Conservation (phyloP, 2,113 vertebrate species). For the Zosterops pallidus region DNA sequence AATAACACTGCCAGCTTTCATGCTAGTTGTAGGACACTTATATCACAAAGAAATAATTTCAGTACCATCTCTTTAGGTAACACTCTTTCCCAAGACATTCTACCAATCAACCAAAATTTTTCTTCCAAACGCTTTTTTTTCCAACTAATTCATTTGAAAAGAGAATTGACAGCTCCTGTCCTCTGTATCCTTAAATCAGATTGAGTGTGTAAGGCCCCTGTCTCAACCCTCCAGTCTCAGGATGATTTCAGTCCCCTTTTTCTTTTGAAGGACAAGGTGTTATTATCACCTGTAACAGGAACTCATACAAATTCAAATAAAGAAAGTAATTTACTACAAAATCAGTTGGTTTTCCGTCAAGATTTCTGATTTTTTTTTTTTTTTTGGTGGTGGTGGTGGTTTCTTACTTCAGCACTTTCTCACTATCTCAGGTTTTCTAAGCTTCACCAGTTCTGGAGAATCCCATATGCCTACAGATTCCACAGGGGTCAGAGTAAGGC, state of each 20-base stretch:
- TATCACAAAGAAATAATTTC: background rate
- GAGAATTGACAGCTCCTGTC: background rate
- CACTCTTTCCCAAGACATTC: background rate
- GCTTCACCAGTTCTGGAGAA: background rate
- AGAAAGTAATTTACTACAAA: background rate
- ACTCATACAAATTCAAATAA: background rate
- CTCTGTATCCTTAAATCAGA: background rate
- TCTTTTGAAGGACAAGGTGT: background rate
- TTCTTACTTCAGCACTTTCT: background rate
- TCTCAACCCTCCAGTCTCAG: background rate
- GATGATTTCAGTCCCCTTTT: background rate
- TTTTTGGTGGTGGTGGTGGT: background rate
- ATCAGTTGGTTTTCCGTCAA: background rate
- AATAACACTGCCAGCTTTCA: background rate
- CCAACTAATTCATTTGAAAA: background rate
- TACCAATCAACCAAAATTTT: background rate
- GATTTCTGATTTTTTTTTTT: background rate
- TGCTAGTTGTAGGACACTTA: background rate
- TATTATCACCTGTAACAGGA: background rate
- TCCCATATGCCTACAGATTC: background rate
- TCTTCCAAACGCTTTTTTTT: background rate
- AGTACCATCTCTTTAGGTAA: background rate
- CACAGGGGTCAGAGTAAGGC: background rate
- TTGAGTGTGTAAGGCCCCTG: background rate
- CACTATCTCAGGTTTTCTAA: background rate